Conservation (phyloP, 2,888 invertebrate species). For the Pachymerium ferrugineum region DNA sequence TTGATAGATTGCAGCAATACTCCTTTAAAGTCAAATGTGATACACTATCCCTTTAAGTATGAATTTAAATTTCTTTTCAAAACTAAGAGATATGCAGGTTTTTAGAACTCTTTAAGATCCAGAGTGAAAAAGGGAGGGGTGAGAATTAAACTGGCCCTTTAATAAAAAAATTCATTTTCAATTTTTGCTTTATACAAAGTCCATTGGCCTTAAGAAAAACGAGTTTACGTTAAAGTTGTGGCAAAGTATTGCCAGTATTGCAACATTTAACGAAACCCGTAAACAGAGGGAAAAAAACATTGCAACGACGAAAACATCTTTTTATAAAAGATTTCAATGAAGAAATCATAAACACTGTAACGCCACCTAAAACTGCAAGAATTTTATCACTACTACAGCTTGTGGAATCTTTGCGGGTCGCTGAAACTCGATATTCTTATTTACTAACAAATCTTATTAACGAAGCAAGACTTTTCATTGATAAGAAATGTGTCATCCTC, state of each 20-base stretch:
- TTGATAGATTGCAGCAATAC: too few species aligned
- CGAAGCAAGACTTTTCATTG: background rate
- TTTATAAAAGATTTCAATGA: background rate
- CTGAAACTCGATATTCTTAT: slow-evolving; percentile 1
- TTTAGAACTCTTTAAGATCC: too few species aligned
- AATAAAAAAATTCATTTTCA: background rate
- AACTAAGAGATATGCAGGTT: too few species aligned
- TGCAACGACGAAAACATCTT: too few species aligned
- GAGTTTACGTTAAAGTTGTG: background rate
- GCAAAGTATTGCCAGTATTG: too few species aligned
- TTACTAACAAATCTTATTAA: slow-evolving; percentile 13
- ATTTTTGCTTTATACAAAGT: background rate
- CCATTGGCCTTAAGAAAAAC: background rate
- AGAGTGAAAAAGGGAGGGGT: too few species aligned
- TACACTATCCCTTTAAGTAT: too few species aligned
- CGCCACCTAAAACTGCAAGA: too few species aligned
- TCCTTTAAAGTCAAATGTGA: too few species aligned
- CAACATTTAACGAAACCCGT: background rate
- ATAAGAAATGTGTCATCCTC: background rate
- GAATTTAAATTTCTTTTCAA: too few species aligned
- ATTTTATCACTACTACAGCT: background rate
- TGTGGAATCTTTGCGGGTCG: background rate
- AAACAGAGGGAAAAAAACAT: background rate
- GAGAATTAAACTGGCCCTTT: too few species aligned
- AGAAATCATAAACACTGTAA: too few species aligned